Percentiles rank a stretch among this genome's conserved stretches.
Conservation (phyloP, 2,888 invertebrate genomes). For the Branchellion lobata region DNA sequence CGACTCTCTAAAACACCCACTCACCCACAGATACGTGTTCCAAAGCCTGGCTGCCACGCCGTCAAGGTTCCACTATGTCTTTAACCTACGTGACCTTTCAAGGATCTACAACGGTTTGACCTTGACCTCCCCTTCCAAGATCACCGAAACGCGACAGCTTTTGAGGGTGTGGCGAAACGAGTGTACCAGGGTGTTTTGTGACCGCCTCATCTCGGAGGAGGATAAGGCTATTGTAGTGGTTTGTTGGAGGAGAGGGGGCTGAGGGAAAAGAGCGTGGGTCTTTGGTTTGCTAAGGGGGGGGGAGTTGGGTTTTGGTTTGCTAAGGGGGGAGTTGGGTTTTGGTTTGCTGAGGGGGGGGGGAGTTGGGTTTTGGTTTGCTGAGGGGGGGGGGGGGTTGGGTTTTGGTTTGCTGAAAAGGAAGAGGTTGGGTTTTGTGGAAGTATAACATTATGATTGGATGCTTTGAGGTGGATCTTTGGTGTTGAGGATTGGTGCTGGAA, state of each 20-base stretch:
- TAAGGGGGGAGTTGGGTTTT: too few relatives aligned
- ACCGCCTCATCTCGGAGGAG: conserved; percentile 74
- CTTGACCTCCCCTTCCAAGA: conserved; percentile 72
- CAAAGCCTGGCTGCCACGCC: conserved; percentile 84
- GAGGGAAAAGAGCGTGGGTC: neutral
- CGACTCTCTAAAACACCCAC: too few relatives aligned
- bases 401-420: too few relatives aligned
- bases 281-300: neutral
- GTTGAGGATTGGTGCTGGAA: too few relatives aligned
- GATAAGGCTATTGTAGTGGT: conserved; percentile 61
- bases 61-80: conserved; percentile 89
- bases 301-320: too few relatives aligned
- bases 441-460: too few relatives aligned
- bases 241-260: conserved; percentile 33
- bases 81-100: conserved; percentile 86
- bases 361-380: too few relatives aligned
- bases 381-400: too few relatives aligned
- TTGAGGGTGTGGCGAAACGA: conserved; percentile 88
- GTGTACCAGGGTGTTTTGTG: conserved; percentile 81
- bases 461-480: too few relatives aligned
- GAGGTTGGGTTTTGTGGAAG: too few relatives aligned
- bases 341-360: too few relatives aligned
- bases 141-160: conserved; percentile 72
- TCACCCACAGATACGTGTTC: conserved; percentile 65
- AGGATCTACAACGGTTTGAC: conserved; percentile 79